Evolutionary conservation across 2,797 vertebrate genomes (phyloP), one percentile per base, ranked within the genome.

Genomic region (Phoeniculus purpureus): DNA sequence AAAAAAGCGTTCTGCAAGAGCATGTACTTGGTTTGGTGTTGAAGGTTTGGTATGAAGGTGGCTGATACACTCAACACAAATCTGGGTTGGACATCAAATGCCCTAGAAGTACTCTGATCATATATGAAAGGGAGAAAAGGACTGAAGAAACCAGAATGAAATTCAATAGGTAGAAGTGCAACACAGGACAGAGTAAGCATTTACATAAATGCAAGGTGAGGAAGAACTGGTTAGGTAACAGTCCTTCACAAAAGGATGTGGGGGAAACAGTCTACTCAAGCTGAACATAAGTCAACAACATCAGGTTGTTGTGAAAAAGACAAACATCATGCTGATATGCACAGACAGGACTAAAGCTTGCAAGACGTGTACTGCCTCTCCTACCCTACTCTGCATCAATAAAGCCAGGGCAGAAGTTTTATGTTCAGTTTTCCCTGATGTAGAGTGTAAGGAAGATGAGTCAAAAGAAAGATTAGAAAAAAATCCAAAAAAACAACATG

Each of bases 141-240:
- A 72, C 58, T 83, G 79, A 50, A 85, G 62, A 82, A 90, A 87
- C 4, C 4, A 61, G 48, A 11, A 60, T 32, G 87, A 89, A 93
- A 95, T 83, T 89, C 52, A 65, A 83, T 65, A 94, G 45, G 55
- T 75, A 19, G 32, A 55, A 93, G 16, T 34, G 72, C 78, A 94
- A 78, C 59, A 75, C 1, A 75, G 70, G 70, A 93, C 77, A 52
- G 58, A 82, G 51, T 11, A 81, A 90, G 45, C 51, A 94, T 93
- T 94, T 94, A 90, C 89, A 95, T 85, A 81, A 93, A 90, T 12
- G 76, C 81, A 93, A 81, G 84, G 93, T 59, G 77, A 93, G 73
- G 81, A 94, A 92, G 82, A 94, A 96, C 93, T 90, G 95, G 87
- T 96, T 93, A 85, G 90, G 90, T 90, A 90, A 94, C 76, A 93